These are phyloP conservation scores for Adoxophyes honmai DNA, from an alignment of 1,140 invertebrate genomes.

Conservation along the genomic window DNA sequence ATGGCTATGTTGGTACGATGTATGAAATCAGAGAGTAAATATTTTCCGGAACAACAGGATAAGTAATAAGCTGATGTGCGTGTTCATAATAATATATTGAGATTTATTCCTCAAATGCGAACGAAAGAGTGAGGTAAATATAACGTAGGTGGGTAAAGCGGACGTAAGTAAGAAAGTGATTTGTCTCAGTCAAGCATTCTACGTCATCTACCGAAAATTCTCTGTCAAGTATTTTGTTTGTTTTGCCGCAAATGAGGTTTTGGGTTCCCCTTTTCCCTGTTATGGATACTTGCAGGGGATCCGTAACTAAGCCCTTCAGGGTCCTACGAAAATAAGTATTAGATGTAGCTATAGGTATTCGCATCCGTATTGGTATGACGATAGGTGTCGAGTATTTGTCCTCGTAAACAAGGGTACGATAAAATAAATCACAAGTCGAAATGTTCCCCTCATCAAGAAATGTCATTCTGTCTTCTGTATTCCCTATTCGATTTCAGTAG, in stretches of 20 bases:
- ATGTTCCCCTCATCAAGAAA: constrained; percentile 7
- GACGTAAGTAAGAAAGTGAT: constrained; percentile 37
- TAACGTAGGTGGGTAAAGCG: constrained; percentile 1
- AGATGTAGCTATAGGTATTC: neutral
- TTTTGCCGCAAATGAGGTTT: neutral
- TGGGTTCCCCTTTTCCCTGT: neutral
- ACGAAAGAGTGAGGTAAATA: neutral
- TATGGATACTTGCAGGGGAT: neutral
- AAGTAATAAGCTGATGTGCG: constrained; percentile 1
- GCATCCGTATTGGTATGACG: neutral
- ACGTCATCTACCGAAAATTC: constrained; percentile 29
- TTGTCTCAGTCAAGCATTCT: constrained; percentile 40
- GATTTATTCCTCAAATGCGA: constrained; percentile 2
- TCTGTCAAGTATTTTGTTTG: neutral
- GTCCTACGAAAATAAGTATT: constrained; percentile 1
- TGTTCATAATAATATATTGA: neutral
- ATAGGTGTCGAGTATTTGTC: neutral
- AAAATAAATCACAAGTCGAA: constrained; percentile 5
- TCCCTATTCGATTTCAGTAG: neutral
- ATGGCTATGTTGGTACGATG: too few species aligned
- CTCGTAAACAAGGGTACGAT: neutral
- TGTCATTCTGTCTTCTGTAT: constrained; percentile 6
- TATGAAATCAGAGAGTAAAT: neutral
- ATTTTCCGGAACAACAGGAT: neutral
- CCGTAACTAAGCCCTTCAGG: constrained; percentile 6